Evolutionary conservation across 2,113 vertebrate species (phyloP), one percentile per base, ranked within the genome.

Genomic region (Diglossa brunneiventris): DNA sequence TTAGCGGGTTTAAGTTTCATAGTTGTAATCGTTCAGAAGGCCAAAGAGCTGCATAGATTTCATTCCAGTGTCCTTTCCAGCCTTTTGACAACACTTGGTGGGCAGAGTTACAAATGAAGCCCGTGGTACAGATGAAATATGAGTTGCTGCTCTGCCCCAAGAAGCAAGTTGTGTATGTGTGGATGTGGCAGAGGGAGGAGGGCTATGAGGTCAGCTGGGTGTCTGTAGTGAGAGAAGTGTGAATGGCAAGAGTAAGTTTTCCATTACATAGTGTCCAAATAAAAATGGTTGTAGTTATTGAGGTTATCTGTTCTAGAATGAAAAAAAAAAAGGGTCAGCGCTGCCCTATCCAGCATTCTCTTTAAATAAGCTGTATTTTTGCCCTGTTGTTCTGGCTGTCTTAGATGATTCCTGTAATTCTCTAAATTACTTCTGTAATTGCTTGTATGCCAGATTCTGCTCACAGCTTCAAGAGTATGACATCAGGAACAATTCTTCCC

Each of bases 1-100:
- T 98, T 98, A 98, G 89, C 95, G 1, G 97, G 94, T 96, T 98
- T 96, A 97, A 97, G 82, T 44, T 80, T 93, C 89, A 16, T 93
- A 84, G 94, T 39, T 96, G 90, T 83, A 90, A 88, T 93, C 93
- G 27, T 78, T 95, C 84, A 37, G 96, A 92, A 97, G 96, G 91
- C 95, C 70, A 59, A 87, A 95, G 95, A 94, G 86, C 93, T 91
- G 93, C 97, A 95, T 89, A 91, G 96, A 96, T 96, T 97, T 97
- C 96, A 91, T 97, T 96, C 94, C 95, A 96, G 95, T 83, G 67
- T 94, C 89, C 94, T 92, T 96, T 97, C 96, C 97, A 97, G 96
- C 83, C 97, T 97, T 98, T 95, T 97, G 97, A 97, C 95, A 96
- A 78, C 84, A 44, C 69, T 53, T 2, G 6, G 78, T 92, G 94